Evolutionary conservation across 2,113 vertebrate genomes (phyloP).

Genomic region (Bubo bubo): DNA sequence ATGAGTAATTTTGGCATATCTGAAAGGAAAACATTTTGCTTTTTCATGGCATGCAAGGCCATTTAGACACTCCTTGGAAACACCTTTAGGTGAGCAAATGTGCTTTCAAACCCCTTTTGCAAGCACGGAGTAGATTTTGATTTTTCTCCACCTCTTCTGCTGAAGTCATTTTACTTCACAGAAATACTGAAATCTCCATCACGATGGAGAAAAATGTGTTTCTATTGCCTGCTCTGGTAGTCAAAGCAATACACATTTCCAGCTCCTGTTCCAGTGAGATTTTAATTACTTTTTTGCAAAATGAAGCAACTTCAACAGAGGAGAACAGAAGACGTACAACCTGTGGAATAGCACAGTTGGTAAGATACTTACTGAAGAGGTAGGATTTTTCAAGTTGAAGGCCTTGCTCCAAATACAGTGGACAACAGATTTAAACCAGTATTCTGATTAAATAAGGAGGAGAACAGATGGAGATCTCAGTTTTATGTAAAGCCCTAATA

Average conservation of each 20-base stretch:
- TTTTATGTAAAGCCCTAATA: background rate
- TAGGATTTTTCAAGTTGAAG: background rate
- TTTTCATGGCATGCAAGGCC: background rate
- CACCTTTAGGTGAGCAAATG: background rate
- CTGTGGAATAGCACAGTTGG: background rate
- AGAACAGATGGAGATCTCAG: background rate
- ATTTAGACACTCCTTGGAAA: background rate
- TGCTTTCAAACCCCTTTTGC: background rate
- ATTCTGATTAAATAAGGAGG: background rate
- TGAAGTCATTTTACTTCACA: slow-evolving; percentile 5
- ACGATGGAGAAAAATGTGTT: background rate
- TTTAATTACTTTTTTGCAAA: background rate
- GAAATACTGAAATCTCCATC: background rate
- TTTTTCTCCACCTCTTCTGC: background rate
- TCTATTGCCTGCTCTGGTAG: background rate
- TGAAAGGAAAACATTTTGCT: background rate
- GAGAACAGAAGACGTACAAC: background rate
- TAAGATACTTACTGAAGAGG: background rate
- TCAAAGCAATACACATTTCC: background rate
- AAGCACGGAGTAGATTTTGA: background rate
- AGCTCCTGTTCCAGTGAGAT: background rate
- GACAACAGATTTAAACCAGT: background rate
- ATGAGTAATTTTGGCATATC: background rate
- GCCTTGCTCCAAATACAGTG: background rate
- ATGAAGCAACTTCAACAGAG: background rate